A percentile compares a stretch with the other conserved stretches of the same genome.
Evolutionary conservation across 2,888 invertebrate genomes (phyloP).

Genomic region (Pandemis heparana): DNA sequence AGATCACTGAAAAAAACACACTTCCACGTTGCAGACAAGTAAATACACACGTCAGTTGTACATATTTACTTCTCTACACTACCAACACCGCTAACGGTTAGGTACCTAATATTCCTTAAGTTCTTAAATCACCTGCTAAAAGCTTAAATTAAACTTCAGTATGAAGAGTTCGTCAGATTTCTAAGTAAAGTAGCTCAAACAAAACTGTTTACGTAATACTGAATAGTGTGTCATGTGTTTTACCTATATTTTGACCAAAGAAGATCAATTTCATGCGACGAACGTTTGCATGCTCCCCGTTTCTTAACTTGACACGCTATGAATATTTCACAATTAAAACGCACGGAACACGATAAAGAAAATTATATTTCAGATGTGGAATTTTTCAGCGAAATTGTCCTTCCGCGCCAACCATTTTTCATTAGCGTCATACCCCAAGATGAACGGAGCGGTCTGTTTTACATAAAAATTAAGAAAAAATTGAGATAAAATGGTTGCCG

Average conservation of each 20-base stretch:
- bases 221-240: no score
- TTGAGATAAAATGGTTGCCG: constrained; percentile 63
- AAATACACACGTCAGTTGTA: no score
- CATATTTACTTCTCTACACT: no score
- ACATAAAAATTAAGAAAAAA: constrained; percentile 63
- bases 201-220: background rate
- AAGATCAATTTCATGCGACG: background rate
- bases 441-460: constrained; percentile 46
- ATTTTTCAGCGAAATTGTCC: constrained; percentile 35
- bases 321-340: constrained; percentile 22
- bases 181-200: background rate
- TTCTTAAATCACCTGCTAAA: no score
- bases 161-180: background rate
- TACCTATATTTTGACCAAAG: no score
- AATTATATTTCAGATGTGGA: constrained; percentile 25
- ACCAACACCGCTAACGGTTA: no score
- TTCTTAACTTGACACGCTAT: constrained; percentile 4
- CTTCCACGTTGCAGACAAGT: no score
- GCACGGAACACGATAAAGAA: constrained; percentile 20
- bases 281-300: background rate
- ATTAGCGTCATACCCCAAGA: constrained; percentile 41
- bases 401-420: constrained; percentile 39
- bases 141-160: background rate
- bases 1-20: no score
- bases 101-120: no score